Conservation (phyloP, 2,797 vertebrate species). For the Cygnus olor region DNA sequence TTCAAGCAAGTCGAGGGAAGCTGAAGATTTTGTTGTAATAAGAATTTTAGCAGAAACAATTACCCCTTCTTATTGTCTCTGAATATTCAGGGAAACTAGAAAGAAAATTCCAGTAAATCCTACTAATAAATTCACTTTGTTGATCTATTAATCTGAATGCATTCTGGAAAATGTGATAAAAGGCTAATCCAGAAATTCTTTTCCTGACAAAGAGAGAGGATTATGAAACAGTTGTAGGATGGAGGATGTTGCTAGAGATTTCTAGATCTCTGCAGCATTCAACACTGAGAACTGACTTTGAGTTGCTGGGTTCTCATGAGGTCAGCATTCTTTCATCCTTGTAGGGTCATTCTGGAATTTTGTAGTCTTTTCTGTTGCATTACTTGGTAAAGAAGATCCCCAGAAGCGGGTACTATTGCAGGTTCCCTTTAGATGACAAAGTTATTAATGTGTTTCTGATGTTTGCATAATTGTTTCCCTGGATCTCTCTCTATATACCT, state of each 20-base stretch:
- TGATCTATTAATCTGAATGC: neutral
- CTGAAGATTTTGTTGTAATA: neutral
- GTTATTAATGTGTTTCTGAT: neutral
- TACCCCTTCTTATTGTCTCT: neutral
- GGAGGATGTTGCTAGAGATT: neutral
- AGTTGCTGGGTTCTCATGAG: neutral
- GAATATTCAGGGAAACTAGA: neutral
- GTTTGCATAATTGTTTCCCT: neutral
- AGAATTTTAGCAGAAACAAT: neutral
- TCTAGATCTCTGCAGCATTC: neutral
- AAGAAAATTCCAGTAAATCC: neutral
- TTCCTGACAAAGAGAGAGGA: neutral
- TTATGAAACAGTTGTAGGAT: neutral
- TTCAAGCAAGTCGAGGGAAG: neutral
- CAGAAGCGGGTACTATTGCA: neutral
- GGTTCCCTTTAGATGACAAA: neutral
- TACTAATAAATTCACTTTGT: neutral
- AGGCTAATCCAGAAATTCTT: neutral
- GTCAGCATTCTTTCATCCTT: neutral
- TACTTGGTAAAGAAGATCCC: neutral
- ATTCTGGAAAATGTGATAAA: constrained; percentile 24
- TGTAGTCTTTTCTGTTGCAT: neutral
- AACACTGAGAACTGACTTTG: neutral
- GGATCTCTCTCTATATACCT: neutral
- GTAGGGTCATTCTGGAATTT: neutral